Conservation (phyloP, 2,797 vertebrate genomes). For the Esox masquinongy region DNA sequence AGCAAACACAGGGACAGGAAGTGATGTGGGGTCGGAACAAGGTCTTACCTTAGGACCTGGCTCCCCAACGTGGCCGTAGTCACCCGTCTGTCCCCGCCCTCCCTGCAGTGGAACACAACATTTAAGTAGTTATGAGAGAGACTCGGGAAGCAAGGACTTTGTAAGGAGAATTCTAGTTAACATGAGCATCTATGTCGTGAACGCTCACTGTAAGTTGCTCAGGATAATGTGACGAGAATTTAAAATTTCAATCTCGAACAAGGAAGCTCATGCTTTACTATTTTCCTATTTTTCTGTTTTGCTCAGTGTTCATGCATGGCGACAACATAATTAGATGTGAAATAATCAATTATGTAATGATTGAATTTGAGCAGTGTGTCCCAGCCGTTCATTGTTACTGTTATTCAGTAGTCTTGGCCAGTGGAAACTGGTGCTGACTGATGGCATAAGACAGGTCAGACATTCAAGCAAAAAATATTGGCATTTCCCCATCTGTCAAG, state of each 20-base stretch:
- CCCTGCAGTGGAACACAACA: slow-evolving; percentile 53
- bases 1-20: slow-evolving; percentile 9
- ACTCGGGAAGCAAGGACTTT: not conserved
- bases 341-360: not conserved
- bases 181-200: not conserved
- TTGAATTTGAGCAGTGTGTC: not conserved
- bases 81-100: slow-evolving; percentile 63
- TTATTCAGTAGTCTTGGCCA: slow-evolving; percentile 1
- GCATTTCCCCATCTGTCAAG: slow-evolving; percentile 6
- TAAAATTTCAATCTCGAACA: not conserved
- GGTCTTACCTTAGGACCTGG: slow-evolving; percentile 67
- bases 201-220: too few relatives aligned
- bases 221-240: too few relatives aligned
- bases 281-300: not conserved
- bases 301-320: not conserved
- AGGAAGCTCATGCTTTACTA: not conserved
- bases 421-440: slow-evolving; percentile 3
- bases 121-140: not conserved
- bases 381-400: not conserved
- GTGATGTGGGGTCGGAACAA: not conserved
- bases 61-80: slow-evolving; percentile 69
- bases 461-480: not conserved
- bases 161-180: not conserved
- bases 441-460: not conserved
- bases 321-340: not conserved